These are phyloP conservation scores for Emmelina monodactyla DNA, from an alignment of 2,888 invertebrate species.

Conservation along the genomic window DNA sequence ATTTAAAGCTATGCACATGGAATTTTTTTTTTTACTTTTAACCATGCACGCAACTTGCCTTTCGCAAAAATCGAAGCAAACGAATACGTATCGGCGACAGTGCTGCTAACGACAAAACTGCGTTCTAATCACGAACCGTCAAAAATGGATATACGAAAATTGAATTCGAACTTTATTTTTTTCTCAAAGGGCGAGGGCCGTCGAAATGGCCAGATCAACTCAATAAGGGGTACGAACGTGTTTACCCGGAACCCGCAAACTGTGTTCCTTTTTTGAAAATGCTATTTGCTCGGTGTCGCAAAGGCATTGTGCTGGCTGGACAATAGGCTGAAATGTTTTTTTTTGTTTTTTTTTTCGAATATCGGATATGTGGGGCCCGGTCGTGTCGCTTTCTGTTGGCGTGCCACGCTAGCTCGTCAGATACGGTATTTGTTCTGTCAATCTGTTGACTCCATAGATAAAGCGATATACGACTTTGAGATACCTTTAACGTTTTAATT, in stretches of 20 bases:
- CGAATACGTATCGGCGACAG: conserved; percentile 7
- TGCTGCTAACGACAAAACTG: conserved; percentile 46
- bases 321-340: conserved; percentile 46
- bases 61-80: too few species aligned
- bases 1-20: too few species aligned
- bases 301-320: conserved; percentile 56
- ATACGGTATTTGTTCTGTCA: conserved; percentile 1
- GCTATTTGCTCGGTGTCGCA: conserved; percentile 62
- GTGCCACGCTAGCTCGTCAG: conserved; percentile 17
- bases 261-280: conserved; percentile 52
- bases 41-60: too few species aligned
- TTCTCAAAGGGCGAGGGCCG: conserved; percentile 48
- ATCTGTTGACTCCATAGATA: too few species aligned
- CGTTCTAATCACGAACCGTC: conserved; percentile 64
- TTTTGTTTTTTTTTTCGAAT: conserved; percentile 30
- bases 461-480: too few species aligned
- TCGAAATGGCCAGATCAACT: conserved; percentile 63
- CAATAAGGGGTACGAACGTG: conserved; percentile 59
- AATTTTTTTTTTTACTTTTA: too few species aligned
- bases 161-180: conserved; percentile 52
- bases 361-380: conserved; percentile 22
- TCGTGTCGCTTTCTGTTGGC: conserved; percentile 34
- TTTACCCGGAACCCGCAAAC: conserved; percentile 63
- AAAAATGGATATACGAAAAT: conserved; percentile 63
- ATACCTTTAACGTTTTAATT: too few species aligned